Base-by-base conservation (phyloP, 2,113 vertebrate genomes). In the Sarotherodon lohbergeri region DNA sequence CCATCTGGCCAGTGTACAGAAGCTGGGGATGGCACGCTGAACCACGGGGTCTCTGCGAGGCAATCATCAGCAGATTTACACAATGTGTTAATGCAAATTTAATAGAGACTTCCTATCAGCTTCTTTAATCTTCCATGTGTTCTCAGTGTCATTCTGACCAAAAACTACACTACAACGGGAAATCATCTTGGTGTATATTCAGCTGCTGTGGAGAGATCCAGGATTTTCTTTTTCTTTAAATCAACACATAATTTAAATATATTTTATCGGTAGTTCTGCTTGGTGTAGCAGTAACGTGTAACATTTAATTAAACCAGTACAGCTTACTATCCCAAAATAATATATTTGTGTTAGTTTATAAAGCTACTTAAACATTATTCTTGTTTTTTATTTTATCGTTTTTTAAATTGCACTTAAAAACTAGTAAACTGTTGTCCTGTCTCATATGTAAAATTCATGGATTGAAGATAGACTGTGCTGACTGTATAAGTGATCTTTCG, bases 1-100 rank as follows among this genome's bases (percentile, higher is more conserved):
- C 98, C 98, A 99, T 99, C 98, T 99, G 98, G 98, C 97, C 97
- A 96, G 97, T 96, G 97, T 97, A 97, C 97, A 97, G 93, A 94
- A 96, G 96, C 97, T 94, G 95, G 95, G 97, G 97, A 97, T 93
- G 95, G 96, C 95, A 97, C 89, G 92, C 95, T 95, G 97, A 97
- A 97, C 97, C 95, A 68, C 90, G 94, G 97, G 97, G 97, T 97
- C 95, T 92, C 91, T 88, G 97, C 94, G 97, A 97, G 97, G 98
- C 97, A 97, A 96, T 97, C 97, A 97, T 96, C 97, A 92, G 92
- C 94, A 96, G 97, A 96, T 96, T 95, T 95, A 96, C 95, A 96
- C 96, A 96, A 97, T 95, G 96, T 96, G 95, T 95, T 96, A 95
- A 96, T 96, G 96, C 96, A 97, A 96, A 97, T 97, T 95, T 96